Percentiles rank a stretch among this genome's conserved stretches.
These are phyloP conservation scores for Tetranychus cinnabarinus DNA, from an alignment of 1,140 invertebrate genomes.

Conservation along the genomic window DNA sequence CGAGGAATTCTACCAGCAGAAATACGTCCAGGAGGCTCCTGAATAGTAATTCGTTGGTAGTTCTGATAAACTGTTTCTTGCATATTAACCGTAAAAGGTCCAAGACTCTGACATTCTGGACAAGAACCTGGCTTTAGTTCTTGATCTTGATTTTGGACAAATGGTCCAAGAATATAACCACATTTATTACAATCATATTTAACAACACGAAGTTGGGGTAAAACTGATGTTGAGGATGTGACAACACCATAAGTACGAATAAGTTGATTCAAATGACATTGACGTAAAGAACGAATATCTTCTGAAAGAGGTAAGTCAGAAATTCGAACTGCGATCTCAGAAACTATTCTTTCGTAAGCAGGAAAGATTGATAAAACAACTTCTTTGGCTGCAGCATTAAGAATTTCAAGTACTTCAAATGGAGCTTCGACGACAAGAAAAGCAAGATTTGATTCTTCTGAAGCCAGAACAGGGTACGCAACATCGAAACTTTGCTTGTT, in stretches of 20 bases:
- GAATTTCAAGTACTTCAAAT: slow-evolving; percentile 77
- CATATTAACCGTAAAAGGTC: slow-evolving; percentile 56
- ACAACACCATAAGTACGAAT: slow-evolving; percentile 83
- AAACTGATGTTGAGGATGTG: slow-evolving; percentile 75
- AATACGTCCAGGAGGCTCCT: slow-evolving; percentile 73
- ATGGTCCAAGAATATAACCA: slow-evolving; percentile 80
- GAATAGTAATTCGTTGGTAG: slow-evolving; percentile 91
- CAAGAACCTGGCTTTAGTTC: slow-evolving; percentile 90
- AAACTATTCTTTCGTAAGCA: slow-evolving; percentile 77
- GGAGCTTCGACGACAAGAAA: slow-evolving; percentile 95
- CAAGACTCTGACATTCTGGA: slow-evolving; percentile 76
- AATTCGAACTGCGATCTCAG: slow-evolving; percentile 79
- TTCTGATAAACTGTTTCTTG: slow-evolving; percentile 87
- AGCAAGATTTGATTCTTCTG: slow-evolving; percentile 71
- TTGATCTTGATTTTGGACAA: slow-evolving; percentile 68
- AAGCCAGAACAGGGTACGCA: slow-evolving; percentile 69
- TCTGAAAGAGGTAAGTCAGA: slow-evolving; percentile 84
- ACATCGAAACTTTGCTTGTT: slow-evolving; percentile 65
- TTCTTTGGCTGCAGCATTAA: slow-evolving; percentile 83
- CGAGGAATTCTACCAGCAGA: slow-evolving; percentile 85
- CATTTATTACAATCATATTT: slow-evolving; percentile 97
- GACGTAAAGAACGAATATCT: slow-evolving; percentile 66
- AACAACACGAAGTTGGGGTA: slow-evolving; percentile 81
- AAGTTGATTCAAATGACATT: slow-evolving; percentile 81
- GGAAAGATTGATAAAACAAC: slow-evolving; percentile 84